These are phyloP conservation scores for Iselma pallidipennis DNA, from an alignment of 2,888 invertebrate genomes.

Conservation along the genomic window DNA sequence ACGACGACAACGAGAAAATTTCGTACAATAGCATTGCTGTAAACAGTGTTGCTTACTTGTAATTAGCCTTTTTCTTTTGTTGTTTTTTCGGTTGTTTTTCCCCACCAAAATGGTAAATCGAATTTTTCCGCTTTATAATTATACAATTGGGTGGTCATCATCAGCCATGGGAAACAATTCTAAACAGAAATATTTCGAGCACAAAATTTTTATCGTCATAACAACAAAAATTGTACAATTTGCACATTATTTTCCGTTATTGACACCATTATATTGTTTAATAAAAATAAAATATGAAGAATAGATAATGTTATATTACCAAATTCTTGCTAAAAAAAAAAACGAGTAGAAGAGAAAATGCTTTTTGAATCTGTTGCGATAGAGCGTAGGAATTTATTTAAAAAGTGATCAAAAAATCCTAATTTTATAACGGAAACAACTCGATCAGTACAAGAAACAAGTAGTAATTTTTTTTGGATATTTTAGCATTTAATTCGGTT, in stretches of 20 bases:
- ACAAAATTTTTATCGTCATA: background rate
- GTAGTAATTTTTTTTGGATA: conserved; percentile 4
- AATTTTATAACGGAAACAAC: too few relatives aligned
- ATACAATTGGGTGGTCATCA: background rate
- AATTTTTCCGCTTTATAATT: background rate
- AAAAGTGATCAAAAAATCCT: too few relatives aligned
- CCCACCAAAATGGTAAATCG: background rate
- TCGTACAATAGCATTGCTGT: background rate
- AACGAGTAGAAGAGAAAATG: too few relatives aligned
- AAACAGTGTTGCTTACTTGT: background rate
- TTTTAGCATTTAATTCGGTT: conserved; percentile 11
- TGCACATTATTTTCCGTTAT: background rate
- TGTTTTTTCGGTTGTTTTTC: too few relatives aligned
- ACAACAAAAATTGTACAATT: background rate
- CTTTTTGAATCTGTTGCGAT: too few relatives aligned
- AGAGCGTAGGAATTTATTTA: too few relatives aligned
- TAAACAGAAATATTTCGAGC: background rate
- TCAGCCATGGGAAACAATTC: background rate
- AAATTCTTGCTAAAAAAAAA: too few relatives aligned
- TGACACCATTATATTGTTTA: background rate
- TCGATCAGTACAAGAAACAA: too few relatives aligned
- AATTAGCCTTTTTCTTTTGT: too few relatives aligned
- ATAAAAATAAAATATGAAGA: background rate
- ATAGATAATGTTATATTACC: too few relatives aligned
- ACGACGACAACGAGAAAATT: too few relatives aligned